Percentiles rank a stretch among this genome's conserved stretches.
Evolutionary conservation across 2,113 vertebrate genomes (phyloP).

Genomic region (Andinoacara biseriatus): DNA sequence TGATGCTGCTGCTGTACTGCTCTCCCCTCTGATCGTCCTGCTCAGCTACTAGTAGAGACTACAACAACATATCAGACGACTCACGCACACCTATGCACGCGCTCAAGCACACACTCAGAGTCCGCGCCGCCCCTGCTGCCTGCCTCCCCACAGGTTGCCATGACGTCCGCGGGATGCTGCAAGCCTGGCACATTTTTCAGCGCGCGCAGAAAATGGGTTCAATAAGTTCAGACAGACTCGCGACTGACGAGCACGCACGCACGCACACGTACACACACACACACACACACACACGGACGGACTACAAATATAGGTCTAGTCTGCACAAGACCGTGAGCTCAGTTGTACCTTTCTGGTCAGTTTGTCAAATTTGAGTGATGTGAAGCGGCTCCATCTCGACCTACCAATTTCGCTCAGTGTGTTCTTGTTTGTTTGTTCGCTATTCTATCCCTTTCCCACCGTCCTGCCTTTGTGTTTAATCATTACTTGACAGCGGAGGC

Average conservation of each 20-base stretch:
- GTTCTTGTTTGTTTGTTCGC: conserved; percentile 5
- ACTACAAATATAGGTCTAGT: background rate
- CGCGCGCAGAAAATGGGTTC: conserved; percentile 59
- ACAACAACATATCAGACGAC: conserved; percentile 48
- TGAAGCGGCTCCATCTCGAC: background rate
- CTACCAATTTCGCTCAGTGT: background rate
- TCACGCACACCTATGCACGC: conserved; percentile 5
- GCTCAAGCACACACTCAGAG: conserved; percentile 7
- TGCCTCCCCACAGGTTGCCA: conserved; percentile 75
- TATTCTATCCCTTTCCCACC: background rate
- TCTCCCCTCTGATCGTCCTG: conserved; percentile 43
- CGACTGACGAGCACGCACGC: conserved; percentile 9
- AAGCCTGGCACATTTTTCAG: conserved; percentile 67
- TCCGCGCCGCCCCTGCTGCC: conserved; percentile 66
- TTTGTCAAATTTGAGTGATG: background rate
- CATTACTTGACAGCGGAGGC: conserved; percentile 10
- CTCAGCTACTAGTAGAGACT: conserved; percentile 37
- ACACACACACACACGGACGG: background rate
- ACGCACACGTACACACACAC: background rate
- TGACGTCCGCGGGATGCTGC: conserved; percentile 79
- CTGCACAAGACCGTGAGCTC: background rate
- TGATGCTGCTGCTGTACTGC: conserved; percentile 40
- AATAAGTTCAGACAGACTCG: conserved; percentile 60
- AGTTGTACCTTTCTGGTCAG: background rate
- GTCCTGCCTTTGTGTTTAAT: conserved; percentile 9